Conservation (phyloP, 2,797 vertebrate genomes). For the Antennarius maculatus region DNA sequence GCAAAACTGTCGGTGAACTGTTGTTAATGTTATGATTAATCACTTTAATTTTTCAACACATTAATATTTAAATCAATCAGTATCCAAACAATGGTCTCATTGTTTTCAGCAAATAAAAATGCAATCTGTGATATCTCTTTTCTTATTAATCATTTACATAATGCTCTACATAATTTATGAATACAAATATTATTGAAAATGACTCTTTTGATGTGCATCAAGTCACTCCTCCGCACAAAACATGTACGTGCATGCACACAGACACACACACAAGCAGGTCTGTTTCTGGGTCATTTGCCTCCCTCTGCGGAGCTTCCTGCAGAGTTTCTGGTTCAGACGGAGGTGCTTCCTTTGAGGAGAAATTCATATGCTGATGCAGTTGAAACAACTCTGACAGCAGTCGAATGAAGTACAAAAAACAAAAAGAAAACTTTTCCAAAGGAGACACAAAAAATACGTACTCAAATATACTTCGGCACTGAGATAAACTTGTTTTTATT, state of each 20-base stretch:
- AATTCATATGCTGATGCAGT: slow-evolving; percentile 62
- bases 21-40: background rate
- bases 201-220: slow-evolving; percentile 41
- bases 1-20: slow-evolving; percentile 8
- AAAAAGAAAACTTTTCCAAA: slow-evolving; percentile 35
- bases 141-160: slow-evolving; percentile 11
- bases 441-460: slow-evolving; percentile 36
- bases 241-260: background rate
- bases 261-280: slow-evolving; percentile 12
- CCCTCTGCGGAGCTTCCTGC: slow-evolving; percentile 61
- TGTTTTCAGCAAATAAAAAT: background rate
- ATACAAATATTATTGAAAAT: slow-evolving; percentile 24
- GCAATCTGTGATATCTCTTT: slow-evolving; percentile 3
- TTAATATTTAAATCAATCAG: background rate
- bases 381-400: slow-evolving; percentile 60
- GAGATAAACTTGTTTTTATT: slow-evolving; percentile 46
- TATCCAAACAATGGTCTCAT: slow-evolving; percentile 8
- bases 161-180: slow-evolving; percentile 17
- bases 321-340: slow-evolving; percentile 65
- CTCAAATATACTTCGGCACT: slow-evolving; percentile 32
- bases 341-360: slow-evolving; percentile 58
- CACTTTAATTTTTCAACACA: background rate
- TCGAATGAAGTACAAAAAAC: slow-evolving; percentile 59
- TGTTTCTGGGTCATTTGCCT: slow-evolving; percentile 67
- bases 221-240: slow-evolving; percentile 17